Evolutionary conservation across 1,140 invertebrate genomes (phyloP), one percentile per base, ranked within the genome.

Genomic region (Brachionus sp.): DNA sequence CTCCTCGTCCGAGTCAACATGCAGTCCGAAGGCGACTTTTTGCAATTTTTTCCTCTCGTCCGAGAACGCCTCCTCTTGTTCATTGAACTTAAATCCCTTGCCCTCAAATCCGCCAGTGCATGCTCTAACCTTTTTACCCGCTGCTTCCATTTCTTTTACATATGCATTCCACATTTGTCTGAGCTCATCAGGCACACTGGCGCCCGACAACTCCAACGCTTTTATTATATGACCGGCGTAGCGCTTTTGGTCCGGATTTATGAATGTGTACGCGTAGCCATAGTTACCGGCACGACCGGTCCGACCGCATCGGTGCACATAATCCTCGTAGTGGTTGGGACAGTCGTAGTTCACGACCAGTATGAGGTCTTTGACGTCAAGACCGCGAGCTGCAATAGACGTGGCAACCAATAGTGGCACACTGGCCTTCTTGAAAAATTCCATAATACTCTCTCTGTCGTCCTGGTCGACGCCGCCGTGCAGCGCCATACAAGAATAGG

Each of bases 281-380:
- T 98, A 97, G 87, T 98, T 98, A 3, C 98, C 98, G 29, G 98
- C 98, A 66, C 98, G 88, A 33, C 92, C 92, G 13, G 92, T 92
- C 39, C 92, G 88, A 13, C 97, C 97, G 90, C 96, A 98, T 86
- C 98, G 91, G 88, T 99, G 98, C 9, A 99, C 97, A 89, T 99
- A 99, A 90, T 99, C 98, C 90, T 99, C 98, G 88, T 99, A 99
- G 89, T 99, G 98, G 90, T 99, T 99, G 0, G 98, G 98, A 88
- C 96, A 98, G 90, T 99, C 97, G 89, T 98, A 99, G 89, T 99
- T 99, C 0, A 99, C 93, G 1, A 99, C 98, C 1, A 99, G 90
- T 85, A 98, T 97, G 3, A 99, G 91, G 86, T 99, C 95, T 87
- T 98, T 98, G 0, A 99, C 97, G 90, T 99, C 98, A 6, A 99